Conservation (phyloP, 2,888 invertebrate species). For the Crocallis elinguaria region DNA sequence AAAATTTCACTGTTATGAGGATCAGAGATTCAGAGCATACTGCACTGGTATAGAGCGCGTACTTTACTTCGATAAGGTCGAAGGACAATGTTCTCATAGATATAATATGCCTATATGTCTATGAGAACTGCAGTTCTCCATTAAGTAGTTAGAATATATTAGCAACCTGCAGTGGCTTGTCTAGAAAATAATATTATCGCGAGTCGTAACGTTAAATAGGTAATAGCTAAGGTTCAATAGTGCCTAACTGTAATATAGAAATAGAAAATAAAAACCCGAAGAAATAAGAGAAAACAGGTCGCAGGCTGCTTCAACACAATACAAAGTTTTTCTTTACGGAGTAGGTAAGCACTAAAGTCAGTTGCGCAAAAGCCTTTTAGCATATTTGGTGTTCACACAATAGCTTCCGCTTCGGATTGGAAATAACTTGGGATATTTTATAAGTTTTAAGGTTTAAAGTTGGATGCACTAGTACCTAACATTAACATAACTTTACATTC, state of each 20-base stretch:
- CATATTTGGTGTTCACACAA: conserved; percentile 38
- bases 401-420: conserved; percentile 58
- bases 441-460: conserved; percentile 74
- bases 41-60: no score
- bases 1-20: no score
- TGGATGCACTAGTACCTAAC: conserved; percentile 60
- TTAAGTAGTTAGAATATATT: no score
- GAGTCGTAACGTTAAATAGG: no score
- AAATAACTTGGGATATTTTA: conserved; percentile 70
- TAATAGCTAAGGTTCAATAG: no score
- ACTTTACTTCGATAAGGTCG: no score
- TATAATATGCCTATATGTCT: no score
- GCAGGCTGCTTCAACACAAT: conserved; percentile 16
- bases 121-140: no score
- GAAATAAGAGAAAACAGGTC: conserved; percentile 6
- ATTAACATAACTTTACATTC: conserved; percentile 83
- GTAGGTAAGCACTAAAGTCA: conserved; percentile 25
- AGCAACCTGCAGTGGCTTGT: no score
- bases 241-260: conserved; percentile 1
- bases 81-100: no score
- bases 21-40: no score
- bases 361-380: conserved; percentile 27
- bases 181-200: no score
- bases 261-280: conserved; percentile 1
- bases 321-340: conserved; percentile 22